These are phyloP conservation scores for Strigamia maritima DNA, from an alignment of 2,888 invertebrate genomes.

Conservation along the genomic window DNA sequence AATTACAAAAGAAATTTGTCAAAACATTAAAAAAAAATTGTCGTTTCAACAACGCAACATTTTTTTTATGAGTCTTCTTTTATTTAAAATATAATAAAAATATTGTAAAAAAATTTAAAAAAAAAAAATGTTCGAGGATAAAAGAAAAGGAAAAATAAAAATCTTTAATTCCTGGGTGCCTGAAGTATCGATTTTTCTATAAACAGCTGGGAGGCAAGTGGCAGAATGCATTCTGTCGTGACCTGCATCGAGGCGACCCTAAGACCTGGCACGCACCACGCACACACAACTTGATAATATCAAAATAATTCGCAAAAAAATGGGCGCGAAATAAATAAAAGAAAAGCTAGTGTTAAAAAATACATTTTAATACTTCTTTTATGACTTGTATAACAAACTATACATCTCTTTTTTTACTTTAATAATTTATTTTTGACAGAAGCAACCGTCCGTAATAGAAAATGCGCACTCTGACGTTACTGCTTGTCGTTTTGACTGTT, in stretches of 20 bases:
- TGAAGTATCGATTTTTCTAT: slow-evolving; percentile 21
- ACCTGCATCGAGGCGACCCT: slow-evolving; percentile 24
- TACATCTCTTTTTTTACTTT: too few relatives aligned
- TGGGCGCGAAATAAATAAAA: not conserved
- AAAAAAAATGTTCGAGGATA: not conserved
- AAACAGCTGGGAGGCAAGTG: slow-evolving; percentile 23
- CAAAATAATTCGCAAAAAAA: not conserved
- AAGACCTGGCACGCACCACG: slow-evolving; percentile 22
- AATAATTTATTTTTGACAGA: not conserved
- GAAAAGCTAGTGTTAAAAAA: not conserved
- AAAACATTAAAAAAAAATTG: too few relatives aligned
- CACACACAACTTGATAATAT: slow-evolving; percentile 16
- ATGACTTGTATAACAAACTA: too few relatives aligned
- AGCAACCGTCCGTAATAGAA: slow-evolving; percentile 11
- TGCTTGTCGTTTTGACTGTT: slow-evolving; percentile 4
- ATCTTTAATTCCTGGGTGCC: slow-evolving; percentile 22
- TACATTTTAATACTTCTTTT: not conserved
- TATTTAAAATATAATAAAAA: not conserved
- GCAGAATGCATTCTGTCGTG: slow-evolving; percentile 24
- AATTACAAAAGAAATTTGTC: too few relatives aligned
- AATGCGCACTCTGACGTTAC: slow-evolving; percentile 3
- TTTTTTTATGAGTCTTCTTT: not conserved
- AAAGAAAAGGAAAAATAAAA: not conserved
- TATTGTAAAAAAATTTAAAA: not conserved
- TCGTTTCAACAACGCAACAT: too few relatives aligned